A percentile compares a stretch with the other conserved stretches of the same genome.
Evolutionary conservation across 2,797 vertebrate genomes (phyloP).

Genomic region (Syndactyla subalaris): DNA sequence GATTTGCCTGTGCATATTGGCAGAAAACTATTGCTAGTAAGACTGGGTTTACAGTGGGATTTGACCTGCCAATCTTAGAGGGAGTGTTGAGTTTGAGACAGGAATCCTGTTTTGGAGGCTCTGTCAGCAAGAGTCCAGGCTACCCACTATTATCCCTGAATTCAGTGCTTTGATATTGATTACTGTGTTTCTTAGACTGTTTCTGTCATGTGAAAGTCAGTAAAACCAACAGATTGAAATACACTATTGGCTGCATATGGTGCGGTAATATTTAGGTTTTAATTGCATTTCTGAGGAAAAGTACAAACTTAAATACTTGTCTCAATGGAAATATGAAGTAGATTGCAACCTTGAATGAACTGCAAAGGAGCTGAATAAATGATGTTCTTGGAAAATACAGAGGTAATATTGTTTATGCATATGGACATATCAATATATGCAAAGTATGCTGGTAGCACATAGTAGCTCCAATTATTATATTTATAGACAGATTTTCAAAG

Average conservation of each 20-base stretch:
- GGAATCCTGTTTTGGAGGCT: background rate
- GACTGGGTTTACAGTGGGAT: background rate
- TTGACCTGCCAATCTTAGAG: background rate
- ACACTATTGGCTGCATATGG: background rate
- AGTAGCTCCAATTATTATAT: background rate
- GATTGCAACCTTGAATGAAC: conserved; percentile 24
- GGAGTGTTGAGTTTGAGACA: background rate
- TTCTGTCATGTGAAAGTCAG: background rate
- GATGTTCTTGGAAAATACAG: background rate
- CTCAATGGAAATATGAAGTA: conserved; percentile 3
- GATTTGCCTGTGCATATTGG: fast-evolving
- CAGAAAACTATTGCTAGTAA: background rate
- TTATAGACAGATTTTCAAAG: background rate
- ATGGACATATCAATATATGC: background rate
- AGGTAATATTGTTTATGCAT: background rate
- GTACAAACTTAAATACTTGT: background rate
- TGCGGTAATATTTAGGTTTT: background rate
- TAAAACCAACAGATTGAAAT: background rate
- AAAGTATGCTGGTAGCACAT: background rate
- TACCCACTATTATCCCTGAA: background rate
- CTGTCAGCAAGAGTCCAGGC: background rate
- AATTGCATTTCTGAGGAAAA: conserved; percentile 34
- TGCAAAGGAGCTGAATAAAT: background rate
- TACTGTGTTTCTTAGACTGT: background rate
- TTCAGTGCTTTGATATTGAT: background rate